Evolutionary conservation across 1,140 invertebrate genomes (phyloP).

Genomic region (Leptinotarsa lineolata): DNA sequence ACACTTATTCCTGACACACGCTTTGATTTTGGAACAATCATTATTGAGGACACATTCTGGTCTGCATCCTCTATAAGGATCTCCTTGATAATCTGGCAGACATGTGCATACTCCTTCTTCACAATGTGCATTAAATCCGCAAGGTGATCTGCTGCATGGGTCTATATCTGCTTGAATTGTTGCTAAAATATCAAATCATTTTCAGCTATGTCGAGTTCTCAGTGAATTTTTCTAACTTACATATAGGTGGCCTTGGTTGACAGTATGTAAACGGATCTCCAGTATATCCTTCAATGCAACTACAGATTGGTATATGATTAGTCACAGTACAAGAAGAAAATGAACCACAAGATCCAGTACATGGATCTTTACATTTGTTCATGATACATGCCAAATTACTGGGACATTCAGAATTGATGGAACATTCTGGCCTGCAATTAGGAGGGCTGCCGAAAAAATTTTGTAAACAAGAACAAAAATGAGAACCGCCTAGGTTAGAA

Average conservation of each 20-base stretch:
- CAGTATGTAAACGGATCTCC: constrained; percentile 69
- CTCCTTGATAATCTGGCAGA: constrained; percentile 70
- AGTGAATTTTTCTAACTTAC: constrained; percentile 43
- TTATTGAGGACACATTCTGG: constrained; percentile 74
- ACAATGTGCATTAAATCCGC: constrained; percentile 67
- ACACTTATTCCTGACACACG: constrained; percentile 68
- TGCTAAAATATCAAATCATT: not conserved
- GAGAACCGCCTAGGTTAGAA: constrained; percentile 61
- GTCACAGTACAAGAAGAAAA: constrained; percentile 61
- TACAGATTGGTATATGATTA: constrained; percentile 61
- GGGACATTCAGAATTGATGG: constrained; percentile 70
- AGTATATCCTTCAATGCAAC: constrained; percentile 62
- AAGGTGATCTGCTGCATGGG: constrained; percentile 67
- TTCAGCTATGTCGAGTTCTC: not conserved
- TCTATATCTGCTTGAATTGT: constrained; percentile 54
- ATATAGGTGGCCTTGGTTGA: constrained; percentile 57
- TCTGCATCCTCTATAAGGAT: constrained; percentile 73
- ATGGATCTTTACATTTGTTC: constrained; percentile 72
- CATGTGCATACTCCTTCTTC: constrained; percentile 70
- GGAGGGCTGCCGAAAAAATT: constrained; percentile 73
- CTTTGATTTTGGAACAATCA: constrained; percentile 66
- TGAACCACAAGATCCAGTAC: constrained; percentile 70
- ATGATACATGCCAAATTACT: constrained; percentile 69
- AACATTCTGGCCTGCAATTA: constrained; percentile 74
- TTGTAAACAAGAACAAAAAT: constrained; percentile 70